Base-by-base conservation (phyloP, 2,888 invertebrate species). In the Smittia sp. region DNA sequence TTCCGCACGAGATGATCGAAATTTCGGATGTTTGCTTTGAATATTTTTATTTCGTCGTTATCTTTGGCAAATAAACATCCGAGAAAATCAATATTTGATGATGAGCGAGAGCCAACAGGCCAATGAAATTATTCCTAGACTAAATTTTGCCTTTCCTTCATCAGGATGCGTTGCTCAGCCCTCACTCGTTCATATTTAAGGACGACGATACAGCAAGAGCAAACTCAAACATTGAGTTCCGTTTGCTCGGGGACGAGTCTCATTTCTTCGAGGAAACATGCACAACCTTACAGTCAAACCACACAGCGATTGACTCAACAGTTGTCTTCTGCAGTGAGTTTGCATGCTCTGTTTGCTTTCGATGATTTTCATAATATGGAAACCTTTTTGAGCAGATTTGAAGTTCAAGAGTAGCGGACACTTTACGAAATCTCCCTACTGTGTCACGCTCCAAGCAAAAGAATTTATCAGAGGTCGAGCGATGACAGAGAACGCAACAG, bases 381-480 rank as follows among this genome's bases (percentile, higher is more conserved):
- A 32, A n/a, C n/a, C 32, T 32, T 32, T 32, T 22, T 52, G 1
- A 9, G 9, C 32, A 72, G 73, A 24, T 25, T 32, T 73, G 41
- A 63, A 25, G 22, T 73, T 65, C 25, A 52, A 24, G 3, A 52
- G 38, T n/a, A 25, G 11, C 15, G 74, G 74, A n/a, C 54, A 66
- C 7, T 74, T 81, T 13, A 80, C 81, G n/a, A 78, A 79, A 73
- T 80, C 81, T 9, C 84, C 84, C 1, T 87, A 87, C 77, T 83
- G 82, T 73, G 82, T 87, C 41, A 78, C 81, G 0, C 79, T 87
- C 54, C 84, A 84, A 77, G 84, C 86, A 3, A 84, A 80, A 22
- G 87, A 87, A n/a, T 6, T 9, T 9, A 13, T 73, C 2, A 73
- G 27, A 27, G 41, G 41, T 2, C 62, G 41, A 65, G 13, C 9